These are phyloP conservation scores for Ochotona princeps DNA, from an alignment of 2,113 vertebrate species.

Conservation along the genomic window DNA sequence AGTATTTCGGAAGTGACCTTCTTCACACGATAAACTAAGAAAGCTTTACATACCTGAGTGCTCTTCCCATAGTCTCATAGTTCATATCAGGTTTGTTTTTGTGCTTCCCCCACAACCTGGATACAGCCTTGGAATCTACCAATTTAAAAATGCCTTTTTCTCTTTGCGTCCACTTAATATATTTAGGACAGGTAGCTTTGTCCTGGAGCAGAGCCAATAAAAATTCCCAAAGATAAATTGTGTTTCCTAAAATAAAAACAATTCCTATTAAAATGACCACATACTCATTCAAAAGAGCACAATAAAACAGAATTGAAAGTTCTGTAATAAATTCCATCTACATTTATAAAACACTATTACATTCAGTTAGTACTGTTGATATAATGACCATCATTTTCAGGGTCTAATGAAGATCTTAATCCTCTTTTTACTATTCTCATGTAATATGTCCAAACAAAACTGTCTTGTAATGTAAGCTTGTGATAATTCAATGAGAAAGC, in stretches of 20 bases:
- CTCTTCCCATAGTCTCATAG: constrained; percentile 99
- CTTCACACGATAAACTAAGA: constrained; percentile 17
- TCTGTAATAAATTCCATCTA: not conserved
- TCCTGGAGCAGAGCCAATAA: constrained; percentile 97
- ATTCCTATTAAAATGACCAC: constrained; percentile 54
- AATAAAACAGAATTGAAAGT: constrained; percentile 51
- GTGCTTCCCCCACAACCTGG: constrained; percentile 97
- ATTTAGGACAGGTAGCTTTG: constrained; percentile 96
- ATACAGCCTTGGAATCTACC: constrained; percentile 98
- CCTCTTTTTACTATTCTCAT: not conserved
- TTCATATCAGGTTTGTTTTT: constrained; percentile 99
- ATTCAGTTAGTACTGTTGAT: not conserved
- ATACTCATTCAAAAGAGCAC: constrained; percentile 49
- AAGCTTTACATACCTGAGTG: constrained; percentile 91
- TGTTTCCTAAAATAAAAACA: constrained; percentile 90
- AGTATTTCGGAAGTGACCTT: not conserved
- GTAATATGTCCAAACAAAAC: not conserved
- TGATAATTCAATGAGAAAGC: not conserved
- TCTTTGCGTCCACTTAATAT: constrained; percentile 98
- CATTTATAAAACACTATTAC: constrained; percentile 34
- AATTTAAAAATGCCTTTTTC: constrained; percentile 98
- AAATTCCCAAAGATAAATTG: constrained; percentile 99
- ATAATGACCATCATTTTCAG: constrained; percentile 35
- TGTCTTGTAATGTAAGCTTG: constrained; percentile 26
- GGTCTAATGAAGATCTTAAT: not conserved